Conservation (phyloP, 1,140 invertebrate genomes). For the Episyrphus balteatus region DNA sequence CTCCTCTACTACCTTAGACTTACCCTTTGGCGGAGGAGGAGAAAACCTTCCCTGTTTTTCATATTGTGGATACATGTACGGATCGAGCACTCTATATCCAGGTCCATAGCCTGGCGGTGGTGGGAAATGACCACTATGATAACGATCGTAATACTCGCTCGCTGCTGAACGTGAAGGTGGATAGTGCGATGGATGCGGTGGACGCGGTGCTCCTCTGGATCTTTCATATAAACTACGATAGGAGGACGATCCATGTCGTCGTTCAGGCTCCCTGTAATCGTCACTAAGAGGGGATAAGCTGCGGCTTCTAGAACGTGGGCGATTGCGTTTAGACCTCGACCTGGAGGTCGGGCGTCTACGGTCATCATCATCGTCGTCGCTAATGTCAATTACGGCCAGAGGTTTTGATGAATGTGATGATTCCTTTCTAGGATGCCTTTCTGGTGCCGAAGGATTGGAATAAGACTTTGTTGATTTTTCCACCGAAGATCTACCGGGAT, state of each 20-base stretch:
- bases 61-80: conserved; percentile 9
- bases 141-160: background rate
- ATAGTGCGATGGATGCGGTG: background rate
- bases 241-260: conserved; percentile 1
- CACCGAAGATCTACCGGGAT: background rate
- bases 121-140: background rate
- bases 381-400: conserved; percentile 25
- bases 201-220: background rate
- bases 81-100: conserved; percentile 6
- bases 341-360: background rate
- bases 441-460: conserved; percentile 4
- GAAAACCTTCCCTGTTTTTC: background rate
- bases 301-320: conserved; percentile 10
- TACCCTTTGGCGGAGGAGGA: background rate
- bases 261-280: background rate
- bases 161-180: background rate
- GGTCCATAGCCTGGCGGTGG: conserved; percentile 2
- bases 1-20: conserved; percentile 8
- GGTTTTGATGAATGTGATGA: background rate
- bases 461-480: conserved; percentile 11
- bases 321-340: background rate
- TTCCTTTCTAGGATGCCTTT: conserved; percentile 1
- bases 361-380: conserved; percentile 20
- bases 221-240: background rate
- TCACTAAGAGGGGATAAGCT: conserved; percentile 17